Evolutionary conservation across 2,797 vertebrate species (phyloP), one percentile per base, ranked within the genome.

Genomic region (Platalea minor): DNA sequence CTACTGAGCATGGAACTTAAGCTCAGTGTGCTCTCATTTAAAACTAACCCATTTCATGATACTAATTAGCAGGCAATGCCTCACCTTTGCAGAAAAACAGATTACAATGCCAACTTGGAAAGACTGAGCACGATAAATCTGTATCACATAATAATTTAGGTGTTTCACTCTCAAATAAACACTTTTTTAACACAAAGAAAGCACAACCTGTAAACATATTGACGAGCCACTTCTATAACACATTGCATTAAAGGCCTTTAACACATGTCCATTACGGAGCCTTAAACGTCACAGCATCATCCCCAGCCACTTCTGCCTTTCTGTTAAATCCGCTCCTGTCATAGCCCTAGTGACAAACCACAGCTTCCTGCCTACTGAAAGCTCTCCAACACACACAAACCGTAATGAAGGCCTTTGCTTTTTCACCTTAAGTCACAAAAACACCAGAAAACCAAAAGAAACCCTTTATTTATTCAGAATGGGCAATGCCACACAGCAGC

Each of bases 1-100:
- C 60, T 89, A 88, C 33, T n/a, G 31, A 95, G 50, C 21, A 15
- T 20, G 11, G 64, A 93, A 88, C 70, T 88, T 73, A 54, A 77
- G 60, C 60, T 78, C 31, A 35, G 17, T 11, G 21, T 61, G 77
- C 37, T 95, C 93, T 76, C 85, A 63, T 92, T 95, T 93, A 93
- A 94, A 95, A 94, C 20, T 5, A 79, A 79, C 83, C 77, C 70
- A 87, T 77, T 96, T 95, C 94, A 93, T 74, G 43, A 73, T n/a
- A 35, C 90, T 85, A 96, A 95, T 95, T 94, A 94, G 93, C 91
- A 96, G 78, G 83, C 84, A 3, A 79, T 88, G 64, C 83, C 77
- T 94, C 67, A 91, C 88, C 88, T 95, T 95, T 93, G 80, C 72
- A 80, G 76, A 91, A 82, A 82, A 93, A 74, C 43, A 43, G 64